Base-by-base conservation (phyloP, 1,140 invertebrate genomes). In the Vanessa atalanta region DNA sequence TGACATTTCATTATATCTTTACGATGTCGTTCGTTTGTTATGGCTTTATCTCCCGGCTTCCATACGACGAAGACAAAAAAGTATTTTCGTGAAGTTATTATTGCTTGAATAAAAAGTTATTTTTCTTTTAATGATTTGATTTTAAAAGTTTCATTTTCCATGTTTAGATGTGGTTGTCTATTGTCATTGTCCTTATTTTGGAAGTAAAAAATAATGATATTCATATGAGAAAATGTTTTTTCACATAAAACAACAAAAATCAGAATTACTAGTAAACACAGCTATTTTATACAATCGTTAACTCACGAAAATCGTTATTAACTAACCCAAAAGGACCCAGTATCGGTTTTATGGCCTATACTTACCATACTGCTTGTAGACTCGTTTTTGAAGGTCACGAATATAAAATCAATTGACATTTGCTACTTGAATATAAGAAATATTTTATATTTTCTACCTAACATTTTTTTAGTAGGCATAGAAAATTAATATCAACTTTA, bases 1-100 rank as follows among this genome's bases (percentile, higher is more conserved):
- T 77, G 73, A 76, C 76, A 77, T 84, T 85, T 81, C 75, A 80
- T 83, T 79, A 77, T 61, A 75, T 78, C 81, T 83, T 84, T 83
- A 86, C 76, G 82, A 84, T 71, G 74, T 73, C 71, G 75, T 83
- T 80, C 69, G 60, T 57, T 64, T 80, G 69, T 73, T 68, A 74
- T 64, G 51, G 64, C 55, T 64, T 71, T 60, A 60, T 53, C 72
- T 50, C 65, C 48, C 20, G 43, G 68, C 26, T 69, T 53, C 47
- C 15, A 71, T 57, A 66, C 51, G 67, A 64, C 31, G 65, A 20
- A 47, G 53, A 64, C 57, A 65, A 65, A 23, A 57, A 64, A 53
- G 31, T 51, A 65, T 71, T 71, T 65, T 50, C 26, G 37, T 55
- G 13, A 26, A 71, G 14, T 64, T n/a, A 12, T 23, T 57, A 12